Conservation (phyloP, 1,140 invertebrate species). For the Drosophila tropicalis region DNA sequence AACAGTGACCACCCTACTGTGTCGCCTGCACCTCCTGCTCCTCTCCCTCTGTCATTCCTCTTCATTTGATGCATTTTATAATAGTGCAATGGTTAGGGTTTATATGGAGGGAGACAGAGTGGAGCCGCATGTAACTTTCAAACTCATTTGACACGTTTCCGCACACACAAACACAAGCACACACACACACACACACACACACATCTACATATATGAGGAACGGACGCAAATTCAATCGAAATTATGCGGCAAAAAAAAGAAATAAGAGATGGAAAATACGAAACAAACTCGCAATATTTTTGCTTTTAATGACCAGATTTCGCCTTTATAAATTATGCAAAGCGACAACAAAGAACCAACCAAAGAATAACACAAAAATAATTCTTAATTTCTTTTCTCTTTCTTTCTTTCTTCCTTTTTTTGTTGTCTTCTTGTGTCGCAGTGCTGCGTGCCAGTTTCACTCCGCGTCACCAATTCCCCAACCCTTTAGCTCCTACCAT, state of each 20-base stretch:
- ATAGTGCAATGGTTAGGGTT: neutral
- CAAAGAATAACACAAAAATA: neutral
- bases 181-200: conserved; percentile 50
- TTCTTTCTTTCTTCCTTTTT: neutral
- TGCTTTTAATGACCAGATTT: conserved; percentile 37
- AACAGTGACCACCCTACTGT: neutral
- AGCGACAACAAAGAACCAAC: neutral
- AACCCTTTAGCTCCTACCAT: conserved; percentile 7
- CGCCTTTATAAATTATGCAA: conserved; percentile 4
- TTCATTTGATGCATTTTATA: neutral
- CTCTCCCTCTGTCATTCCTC: neutral
- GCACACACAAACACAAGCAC: conserved; percentile 35
- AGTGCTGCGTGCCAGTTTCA: neutral
- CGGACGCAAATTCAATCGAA: conserved; percentile 38
- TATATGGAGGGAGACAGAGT: conserved; percentile 30
- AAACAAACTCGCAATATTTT: conserved; percentile 45
- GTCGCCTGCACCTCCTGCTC: neutral
- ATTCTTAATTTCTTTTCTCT: conserved; percentile 6
- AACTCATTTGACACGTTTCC: conserved; percentile 77
- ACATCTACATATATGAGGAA: conserved; percentile 5
- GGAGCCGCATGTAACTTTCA: conserved; percentile 78
- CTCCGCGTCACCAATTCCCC: neutral
- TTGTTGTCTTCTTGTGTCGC: neutral
- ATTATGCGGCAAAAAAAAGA: conserved; percentile 63
- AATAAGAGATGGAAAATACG: conserved; percentile 27